Base-by-base conservation (phyloP, 2,113 vertebrate genomes). In the Eulacestoma nigropectus region DNA sequence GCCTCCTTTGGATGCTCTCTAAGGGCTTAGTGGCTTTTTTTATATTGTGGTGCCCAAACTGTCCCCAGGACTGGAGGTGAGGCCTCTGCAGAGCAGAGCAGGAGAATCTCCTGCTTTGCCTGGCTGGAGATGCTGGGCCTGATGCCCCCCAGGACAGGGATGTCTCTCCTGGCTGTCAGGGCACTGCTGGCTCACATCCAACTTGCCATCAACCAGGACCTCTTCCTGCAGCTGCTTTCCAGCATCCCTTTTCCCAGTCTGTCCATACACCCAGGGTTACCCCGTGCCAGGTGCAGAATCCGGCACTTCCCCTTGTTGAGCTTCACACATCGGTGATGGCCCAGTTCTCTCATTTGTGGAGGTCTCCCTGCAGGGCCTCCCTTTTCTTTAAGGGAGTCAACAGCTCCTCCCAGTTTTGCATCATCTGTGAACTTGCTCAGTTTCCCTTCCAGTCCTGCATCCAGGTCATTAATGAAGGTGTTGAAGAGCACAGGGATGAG, bases 241-340 rank as follows among this genome's bases (percentile, higher is more conserved):
- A 42, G 60, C 35, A 20, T 21, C 32, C 35, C 60, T 25, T n/a
- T 41, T 30, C 52, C 52, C 52, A 67, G 25, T 13, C 30, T 49
- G 50, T 4, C 5, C 25, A 13, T 16, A 49, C 50, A 16, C 11
- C 35, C 49, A 20, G 70, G 60, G 25, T 42, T 16, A 13, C 12
- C 50, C 50, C 16, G 5, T 7, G 29, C 30, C 82, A 41, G 42
- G 19, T 29, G 30, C 53, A 44, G 46, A 35, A 32, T 41, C 6
- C 1, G 1, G 19, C 41, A 13, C 33, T 25, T n/a, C 5, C 33
- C 73, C 47, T 11, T 21, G 74, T 1, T 53, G 56, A 55, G 20
- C 39, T 39, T 7, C 13, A 13, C 3, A 4, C 0, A 8, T 13
- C 1, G 2, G 12, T 13, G 60, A 56, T 10, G 44, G 30, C 49